Percentiles rank a stretch among this genome's conserved stretches.
These are phyloP conservation scores for Podarcis lilfordi DNA, from an alignment of 2,797 vertebrate genomes.

Conservation along the genomic window DNA sequence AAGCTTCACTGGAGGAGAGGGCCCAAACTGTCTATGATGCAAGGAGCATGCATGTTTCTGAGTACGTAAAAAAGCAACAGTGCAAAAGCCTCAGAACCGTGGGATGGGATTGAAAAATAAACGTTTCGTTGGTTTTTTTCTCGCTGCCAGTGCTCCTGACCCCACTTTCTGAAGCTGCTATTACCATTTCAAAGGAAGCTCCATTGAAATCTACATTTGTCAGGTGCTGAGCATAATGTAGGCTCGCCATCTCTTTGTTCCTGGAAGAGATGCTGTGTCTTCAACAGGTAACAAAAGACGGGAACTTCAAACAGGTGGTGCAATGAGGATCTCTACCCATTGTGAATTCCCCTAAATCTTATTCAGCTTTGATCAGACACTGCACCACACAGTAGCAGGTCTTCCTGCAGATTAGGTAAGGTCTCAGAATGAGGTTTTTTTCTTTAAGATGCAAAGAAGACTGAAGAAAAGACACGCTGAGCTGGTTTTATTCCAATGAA, in stretches of 20 bases:
- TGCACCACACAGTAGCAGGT: not conserved
- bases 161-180: not conserved
- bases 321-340: not conserved
- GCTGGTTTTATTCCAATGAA: not conserved
- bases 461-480: not conserved
- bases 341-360: not conserved
- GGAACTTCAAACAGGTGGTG: not conserved
- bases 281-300: not conserved
- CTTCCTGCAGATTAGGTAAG: not conserved
- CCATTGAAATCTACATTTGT: not conserved
- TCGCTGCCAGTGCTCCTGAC: not conserved
- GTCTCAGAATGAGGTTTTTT: too few relatives aligned
- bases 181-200: not conserved
- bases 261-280: not conserved
- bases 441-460: not conserved
- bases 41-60: not conserved
- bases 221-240: not conserved
- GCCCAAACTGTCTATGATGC: not conserved
- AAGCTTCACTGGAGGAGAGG: not conserved
- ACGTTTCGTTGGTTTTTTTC: not conserved
- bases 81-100: not conserved
- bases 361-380: not conserved
- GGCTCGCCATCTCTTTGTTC: not conserved
- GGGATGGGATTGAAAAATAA: too few relatives aligned
- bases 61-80: not conserved